Evolutionary conservation across 2,888 invertebrate genomes (phyloP), one percentile per base, ranked within the genome.

Genomic region (Agrochola lychnidis): DNA sequence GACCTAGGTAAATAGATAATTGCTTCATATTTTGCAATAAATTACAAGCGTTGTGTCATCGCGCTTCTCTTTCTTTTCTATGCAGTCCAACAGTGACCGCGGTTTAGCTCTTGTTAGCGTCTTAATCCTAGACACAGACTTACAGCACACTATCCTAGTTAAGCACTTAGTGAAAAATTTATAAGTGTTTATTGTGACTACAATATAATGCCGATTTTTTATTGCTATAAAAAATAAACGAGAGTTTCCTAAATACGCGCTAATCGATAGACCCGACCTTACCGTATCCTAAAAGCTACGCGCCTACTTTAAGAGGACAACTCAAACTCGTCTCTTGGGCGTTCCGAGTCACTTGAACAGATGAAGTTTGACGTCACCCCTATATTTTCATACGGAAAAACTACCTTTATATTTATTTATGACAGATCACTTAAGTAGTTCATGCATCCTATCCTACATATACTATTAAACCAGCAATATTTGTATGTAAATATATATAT

Each of bases 331-430:
- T 30, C 78, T 48, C 48, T 48, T 48, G 30, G 51, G 57, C 5
- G 30, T 6, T n/a, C 30, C 19, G 48, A 42, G 30, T 51, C 78
- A 48, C 30, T 25, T 48, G 22, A 78, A 59, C 19, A 76, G n/a
- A 25, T 68, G 30, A 59, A 30, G 19, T 59, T 68, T 36, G 14
- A 53, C 51, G 69, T 51, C 10, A 67, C 19, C 14, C 2, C 56
- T 40, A 56, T 63, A 25, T 57, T 59, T 42, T 67, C 12, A 14
- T 16, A 12, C 14, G 19, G 5, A 42, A 51, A 40, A n/a, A 30
- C 14, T n/a, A 12, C 19, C 10, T 12, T 19, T 19, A n/a, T 25
- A n/a, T 59, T 78, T 30, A 30, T 53, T 51, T 57, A 68, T 22
- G 40, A 40, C 42, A 45, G 42, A 45, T 42, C 6, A 48, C 16